phyloP scores from a whole-genome alignment of 1,140 invertebrate species.

The Eupeodes corollae region DNA sequence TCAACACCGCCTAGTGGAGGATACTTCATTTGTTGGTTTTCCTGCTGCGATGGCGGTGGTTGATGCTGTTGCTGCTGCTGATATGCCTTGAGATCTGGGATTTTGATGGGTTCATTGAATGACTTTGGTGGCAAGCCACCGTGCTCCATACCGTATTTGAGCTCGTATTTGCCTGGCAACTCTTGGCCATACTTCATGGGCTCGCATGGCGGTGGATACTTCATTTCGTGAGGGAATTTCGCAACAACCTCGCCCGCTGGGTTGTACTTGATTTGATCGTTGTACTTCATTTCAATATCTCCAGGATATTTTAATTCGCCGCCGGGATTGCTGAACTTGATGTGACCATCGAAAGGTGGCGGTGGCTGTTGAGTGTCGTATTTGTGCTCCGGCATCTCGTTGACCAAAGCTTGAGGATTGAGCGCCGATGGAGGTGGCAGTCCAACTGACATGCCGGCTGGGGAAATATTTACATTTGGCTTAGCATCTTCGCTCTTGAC shows the following conservation, averaged over 20 bases:
- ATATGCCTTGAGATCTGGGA: constrained; percentile 19
- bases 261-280: constrained; percentile 20
- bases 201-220: constrained; percentile 29
- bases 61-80: constrained; percentile 11
- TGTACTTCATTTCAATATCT: constrained; percentile 31
- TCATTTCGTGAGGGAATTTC: constrained; percentile 24
- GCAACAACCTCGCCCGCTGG: constrained; percentile 14
- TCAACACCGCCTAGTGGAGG: constrained; percentile 28
- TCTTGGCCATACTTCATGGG: constrained; percentile 34
- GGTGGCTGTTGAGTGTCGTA: constrained; percentile 21
- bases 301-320: constrained; percentile 26
- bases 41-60: constrained; percentile 13
- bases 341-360: constrained; percentile 22
- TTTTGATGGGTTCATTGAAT: constrained; percentile 26
- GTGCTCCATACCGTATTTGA: constrained; percentile 34
- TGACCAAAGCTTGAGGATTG: constrained; percentile 2
- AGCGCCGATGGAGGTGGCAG: constrained; percentile 6
- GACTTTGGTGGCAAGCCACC: constrained; percentile 16
- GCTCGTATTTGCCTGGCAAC: constrained; percentile 34
- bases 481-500: constrained; percentile 33
- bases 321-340: constrained; percentile 6
- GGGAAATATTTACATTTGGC: background rate
- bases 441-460: background rate
- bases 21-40: constrained; percentile 23
- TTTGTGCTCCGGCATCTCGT: constrained; percentile 17